Percentiles rank a stretch among this genome's conserved stretches.
Evolutionary conservation across 2,113 vertebrate species (phyloP).

Genomic region (Oncorhynchus masou): DNA sequence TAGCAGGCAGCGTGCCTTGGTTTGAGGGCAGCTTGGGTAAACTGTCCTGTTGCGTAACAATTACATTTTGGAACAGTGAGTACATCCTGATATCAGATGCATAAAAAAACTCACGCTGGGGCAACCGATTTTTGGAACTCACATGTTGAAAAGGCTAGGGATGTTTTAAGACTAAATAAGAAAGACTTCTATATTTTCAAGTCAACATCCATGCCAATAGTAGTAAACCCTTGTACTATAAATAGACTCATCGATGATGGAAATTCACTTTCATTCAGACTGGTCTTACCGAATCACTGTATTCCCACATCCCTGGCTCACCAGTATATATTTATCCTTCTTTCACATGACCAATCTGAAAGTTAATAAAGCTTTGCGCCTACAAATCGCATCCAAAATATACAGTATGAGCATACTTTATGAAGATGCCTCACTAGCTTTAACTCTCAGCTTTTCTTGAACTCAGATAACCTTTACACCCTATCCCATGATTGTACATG

Average conservation of each 20-base stretch:
- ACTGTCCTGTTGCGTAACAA: no score
- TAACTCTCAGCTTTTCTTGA: neutral
- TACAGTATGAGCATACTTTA: neutral
- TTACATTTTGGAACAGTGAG: no score
- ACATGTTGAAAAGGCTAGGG: no score
- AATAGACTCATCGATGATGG: neutral
- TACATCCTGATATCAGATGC: no score
- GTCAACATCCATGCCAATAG: neutral
- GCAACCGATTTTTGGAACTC: no score
- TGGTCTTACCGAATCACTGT: neutral
- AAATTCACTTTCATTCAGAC: neutral
- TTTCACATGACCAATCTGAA: conserved; percentile 2
- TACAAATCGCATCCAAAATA: conserved; percentile 6
- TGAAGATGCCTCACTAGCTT: neutral
- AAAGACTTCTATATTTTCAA: neutral
- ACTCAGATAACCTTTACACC: conserved; percentile 4
- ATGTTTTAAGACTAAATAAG: neutral
- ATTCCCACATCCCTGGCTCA: conserved; percentile 3
- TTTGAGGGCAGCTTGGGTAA: no score
- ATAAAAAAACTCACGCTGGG: no score
- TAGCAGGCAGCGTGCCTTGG: no score
- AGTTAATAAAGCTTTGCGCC: neutral
- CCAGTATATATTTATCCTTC: conserved; percentile 3
- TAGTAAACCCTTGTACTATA: neutral
- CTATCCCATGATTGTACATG: neutral